These are phyloP conservation scores for Anas platyrhynchos DNA, from an alignment of 2,113 vertebrate species.

Conservation along the genomic window DNA sequence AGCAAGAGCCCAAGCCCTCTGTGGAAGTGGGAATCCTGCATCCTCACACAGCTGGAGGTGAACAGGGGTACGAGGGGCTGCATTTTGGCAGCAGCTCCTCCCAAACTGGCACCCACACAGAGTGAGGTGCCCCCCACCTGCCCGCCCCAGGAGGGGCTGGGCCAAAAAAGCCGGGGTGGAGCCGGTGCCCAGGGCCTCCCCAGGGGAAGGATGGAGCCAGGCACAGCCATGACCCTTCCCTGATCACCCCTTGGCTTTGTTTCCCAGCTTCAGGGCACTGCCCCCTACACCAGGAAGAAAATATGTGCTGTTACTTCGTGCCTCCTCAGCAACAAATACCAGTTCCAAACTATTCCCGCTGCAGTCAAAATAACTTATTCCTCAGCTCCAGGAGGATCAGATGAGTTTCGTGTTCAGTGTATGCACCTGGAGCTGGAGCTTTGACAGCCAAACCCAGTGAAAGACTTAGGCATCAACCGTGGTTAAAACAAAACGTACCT, in stretches of 20 bases:
- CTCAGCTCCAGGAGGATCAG: not conserved
- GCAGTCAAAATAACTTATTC: not conserved
- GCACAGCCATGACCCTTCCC: not conserved
- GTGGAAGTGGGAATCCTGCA: not conserved
- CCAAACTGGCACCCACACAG: not conserved
- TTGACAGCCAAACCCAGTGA: not conserved
- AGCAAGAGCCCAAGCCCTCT: not conserved
- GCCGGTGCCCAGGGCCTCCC: too few relatives aligned
- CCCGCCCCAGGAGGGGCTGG: too few relatives aligned
- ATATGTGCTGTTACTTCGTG: not conserved
- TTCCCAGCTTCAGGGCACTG: not conserved
- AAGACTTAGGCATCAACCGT: not conserved
- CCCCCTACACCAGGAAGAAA: not conserved
- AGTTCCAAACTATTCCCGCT: not conserved
- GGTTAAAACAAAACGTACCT: accelerated
- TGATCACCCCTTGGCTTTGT: accelerated
- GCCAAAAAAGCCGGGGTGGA: too few relatives aligned
- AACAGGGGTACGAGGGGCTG: accelerated
- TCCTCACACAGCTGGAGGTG: not conserved
- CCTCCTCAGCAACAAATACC: not conserved
- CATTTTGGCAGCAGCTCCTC: not conserved
- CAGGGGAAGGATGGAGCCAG: not conserved
- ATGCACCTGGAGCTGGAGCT: not conserved
- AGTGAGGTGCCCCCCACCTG: not conserved
- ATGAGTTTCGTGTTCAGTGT: not conserved